Evolutionary conservation across 2,113 vertebrate genomes (phyloP), one percentile per base, ranked within the genome.

Genomic region (Varanus salvator): DNA sequence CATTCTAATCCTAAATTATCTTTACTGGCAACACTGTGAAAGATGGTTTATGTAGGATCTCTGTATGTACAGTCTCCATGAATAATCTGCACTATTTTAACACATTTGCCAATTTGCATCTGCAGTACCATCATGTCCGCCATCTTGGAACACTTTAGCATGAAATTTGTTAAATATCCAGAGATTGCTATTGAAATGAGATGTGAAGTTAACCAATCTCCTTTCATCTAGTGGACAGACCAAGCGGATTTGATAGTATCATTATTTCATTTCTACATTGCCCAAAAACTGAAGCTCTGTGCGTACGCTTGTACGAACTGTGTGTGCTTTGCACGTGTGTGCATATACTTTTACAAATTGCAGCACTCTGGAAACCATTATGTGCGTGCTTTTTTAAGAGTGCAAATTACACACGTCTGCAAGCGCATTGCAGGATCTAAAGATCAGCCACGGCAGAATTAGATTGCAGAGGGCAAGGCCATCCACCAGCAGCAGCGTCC

Each of bases 201-300:
- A 71, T 8, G 25, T 91, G 81, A 87, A 95, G 95, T 96, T 95
- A 95, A 94, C 96, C 95, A 89, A 93, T 14, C 25, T 85, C 72
- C 82, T 92, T 94, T 87, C 88, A 86, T 66, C 81, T 68, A 57
- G 85, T 6, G 78, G 93, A 90, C 91, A 91, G 92, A 90, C 29
- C 0, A 90, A 81, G 71, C 57, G 6, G 11, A 85, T 90, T 93
- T 94, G 64, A 48, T 93, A 44, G 38, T 44, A 44, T 44, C 38
- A 44, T 44, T 44, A 1, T 44, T 44, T 44, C 38, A 44, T 44
- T 44, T 44, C 38, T 44, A 91, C 91, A 89, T 91, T 71, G 68
- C n/a, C 64, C n/a, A 87, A 95, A 95, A 95, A 95, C 91, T 94
- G 95, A 93, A 91, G 86, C 57, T 90, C 93, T 89, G 80, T 88